Conservation (phyloP, 1,140 invertebrate genomes). For the Macrosteles quadrilineatus region DNA sequence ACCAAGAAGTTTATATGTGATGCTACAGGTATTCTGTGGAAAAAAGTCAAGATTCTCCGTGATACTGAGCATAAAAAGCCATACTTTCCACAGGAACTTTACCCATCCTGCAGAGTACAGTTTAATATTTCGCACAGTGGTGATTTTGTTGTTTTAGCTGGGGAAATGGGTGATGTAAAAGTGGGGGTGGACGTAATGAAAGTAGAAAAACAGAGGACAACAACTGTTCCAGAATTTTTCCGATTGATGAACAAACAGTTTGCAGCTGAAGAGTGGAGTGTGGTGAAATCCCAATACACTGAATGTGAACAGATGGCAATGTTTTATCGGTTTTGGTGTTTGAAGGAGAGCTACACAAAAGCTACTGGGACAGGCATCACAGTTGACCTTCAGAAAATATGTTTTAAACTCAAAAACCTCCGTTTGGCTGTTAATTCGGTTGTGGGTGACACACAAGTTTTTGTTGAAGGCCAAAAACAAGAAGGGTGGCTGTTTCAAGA, state of each 20-base stretch:
- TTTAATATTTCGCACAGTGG: constrained; percentile 97
- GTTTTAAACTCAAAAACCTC: constrained; percentile 66
- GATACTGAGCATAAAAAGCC: constrained; percentile 65
- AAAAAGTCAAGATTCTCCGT: constrained; percentile 62
- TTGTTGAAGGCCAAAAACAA: constrained; percentile 61
- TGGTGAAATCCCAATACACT: constrained; percentile 59
- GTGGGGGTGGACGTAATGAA: constrained; percentile 78
- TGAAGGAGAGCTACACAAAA: constrained; percentile 97
- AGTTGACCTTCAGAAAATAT: constrained; percentile 71
- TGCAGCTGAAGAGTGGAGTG: constrained; percentile 74
- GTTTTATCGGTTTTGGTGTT: constrained; percentile 88
- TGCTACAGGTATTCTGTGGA: constrained; percentile 62
- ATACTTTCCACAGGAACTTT: constrained; percentile 48
- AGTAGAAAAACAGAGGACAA: constrained; percentile 64
- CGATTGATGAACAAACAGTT: constrained; percentile 83
- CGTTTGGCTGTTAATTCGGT: constrained; percentile 52
- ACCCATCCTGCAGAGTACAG: constrained; percentile 42
- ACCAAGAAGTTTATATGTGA: constrained; percentile 77
- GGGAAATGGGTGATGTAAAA: constrained; percentile 60
- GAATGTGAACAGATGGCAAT: constrained; percentile 62
- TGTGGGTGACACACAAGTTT: constrained; percentile 67
- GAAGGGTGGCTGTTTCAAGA: constrained; percentile 85
- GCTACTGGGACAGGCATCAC: constrained; percentile 84
- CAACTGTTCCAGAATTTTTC: constrained; percentile 75
- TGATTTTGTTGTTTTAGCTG: constrained; percentile 78